Percentiles rank a stretch among this genome's conserved stretches.
Conservation (phyloP, 2,888 invertebrate species). For the Epsilonema sp. region DNA sequence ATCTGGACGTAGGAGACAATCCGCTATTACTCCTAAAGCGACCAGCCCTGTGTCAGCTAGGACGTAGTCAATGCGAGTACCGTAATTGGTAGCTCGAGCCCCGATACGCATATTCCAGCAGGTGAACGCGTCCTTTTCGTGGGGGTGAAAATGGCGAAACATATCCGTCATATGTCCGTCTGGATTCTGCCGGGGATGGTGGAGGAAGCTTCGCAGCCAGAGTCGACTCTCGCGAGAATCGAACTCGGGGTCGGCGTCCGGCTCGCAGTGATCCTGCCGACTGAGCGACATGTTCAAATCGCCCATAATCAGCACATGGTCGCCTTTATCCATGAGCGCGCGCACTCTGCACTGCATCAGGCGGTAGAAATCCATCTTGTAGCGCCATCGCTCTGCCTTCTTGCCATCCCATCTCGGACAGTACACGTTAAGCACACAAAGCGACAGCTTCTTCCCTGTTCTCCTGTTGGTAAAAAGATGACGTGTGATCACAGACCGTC, state of each 20-base stretch:
- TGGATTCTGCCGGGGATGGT: not conserved
- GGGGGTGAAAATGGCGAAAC: conserved; percentile 33
- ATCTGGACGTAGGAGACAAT: conserved; percentile 24
- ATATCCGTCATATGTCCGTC: conserved; percentile 32
- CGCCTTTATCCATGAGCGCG: conserved; percentile 22
- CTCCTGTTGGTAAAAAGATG: conserved; percentile 22
- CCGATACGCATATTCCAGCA: conserved; percentile 36
- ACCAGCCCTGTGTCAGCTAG: conserved; percentile 26
- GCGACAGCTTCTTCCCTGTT: conserved; percentile 9
- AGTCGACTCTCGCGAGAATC: conserved; percentile 8
- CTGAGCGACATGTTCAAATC: conserved; percentile 36
- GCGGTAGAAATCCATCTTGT: conserved; percentile 34
- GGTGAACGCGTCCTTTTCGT: conserved; percentile 31
- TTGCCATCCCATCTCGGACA: conserved; percentile 36
- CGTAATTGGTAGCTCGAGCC: conserved; percentile 36
- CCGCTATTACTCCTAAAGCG: conserved; percentile 14
- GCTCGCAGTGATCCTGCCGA: conserved; percentile 35
- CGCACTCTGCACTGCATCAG: conserved; percentile 32
- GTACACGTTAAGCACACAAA: conserved; percentile 36
- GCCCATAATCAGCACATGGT: conserved; percentile 29
- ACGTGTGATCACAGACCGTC: conserved; percentile 34
- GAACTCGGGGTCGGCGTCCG: conserved; percentile 18
- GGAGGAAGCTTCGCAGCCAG: conserved; percentile 5
- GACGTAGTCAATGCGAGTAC: conserved; percentile 37
- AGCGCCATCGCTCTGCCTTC: conserved; percentile 31